Evolutionary conservation across 1,140 invertebrate genomes (phyloP).

Genomic region (Ips nitidus): DNA sequence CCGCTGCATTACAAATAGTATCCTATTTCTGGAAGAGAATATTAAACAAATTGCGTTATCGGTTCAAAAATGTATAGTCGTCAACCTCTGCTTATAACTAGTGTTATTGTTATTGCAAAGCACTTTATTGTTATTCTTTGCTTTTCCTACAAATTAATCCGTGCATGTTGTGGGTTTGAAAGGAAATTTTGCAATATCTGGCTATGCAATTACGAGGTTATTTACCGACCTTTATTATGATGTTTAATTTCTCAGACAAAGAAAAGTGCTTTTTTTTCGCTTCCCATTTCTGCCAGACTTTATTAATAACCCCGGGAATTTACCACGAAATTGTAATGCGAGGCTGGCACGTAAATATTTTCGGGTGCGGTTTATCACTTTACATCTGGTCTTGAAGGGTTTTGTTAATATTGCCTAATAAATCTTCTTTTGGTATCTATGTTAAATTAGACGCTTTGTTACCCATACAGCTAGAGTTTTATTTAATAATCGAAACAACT

Average conservation of each 20-base stretch:
- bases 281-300: not conserved
- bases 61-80: no score
- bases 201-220: constrained; percentile 8
- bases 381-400: not conserved
- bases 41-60: no score
- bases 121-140: no score
- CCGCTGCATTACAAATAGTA: no score
- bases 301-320: not conserved
- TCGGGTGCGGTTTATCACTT: no score
- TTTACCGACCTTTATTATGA: constrained; percentile 8
- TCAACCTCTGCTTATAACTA: no score
- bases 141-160: no score
- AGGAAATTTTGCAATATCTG: constrained; percentile 9
- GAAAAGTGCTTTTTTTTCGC: constrained; percentile 3
- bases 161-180: constrained; percentile 1
- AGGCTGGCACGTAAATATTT: not conserved
- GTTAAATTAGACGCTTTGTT: not conserved
- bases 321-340: not conserved
- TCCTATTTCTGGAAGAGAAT: no score
- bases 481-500: not conserved
- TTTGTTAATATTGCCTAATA: not conserved
- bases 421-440: no score
- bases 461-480: not conserved
- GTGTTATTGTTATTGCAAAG: no score
- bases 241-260: constrained; percentile 13